These are phyloP conservation scores for Steinernema scapterisci DNA, from an alignment of 2,888 invertebrate species.

Conservation along the genomic window DNA sequence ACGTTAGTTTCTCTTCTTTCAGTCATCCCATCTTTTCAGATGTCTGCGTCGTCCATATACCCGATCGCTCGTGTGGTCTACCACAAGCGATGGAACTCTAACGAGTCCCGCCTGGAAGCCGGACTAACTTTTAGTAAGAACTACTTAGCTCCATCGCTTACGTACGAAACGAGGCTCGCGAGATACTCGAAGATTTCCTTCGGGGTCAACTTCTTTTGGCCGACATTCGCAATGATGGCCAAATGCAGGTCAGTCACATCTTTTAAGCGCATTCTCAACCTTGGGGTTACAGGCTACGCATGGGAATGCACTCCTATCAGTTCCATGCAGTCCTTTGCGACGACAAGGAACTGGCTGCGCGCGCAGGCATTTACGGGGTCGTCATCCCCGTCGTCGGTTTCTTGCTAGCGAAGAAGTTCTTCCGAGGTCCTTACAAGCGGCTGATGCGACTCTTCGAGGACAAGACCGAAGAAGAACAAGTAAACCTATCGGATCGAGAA, in stretches of 20 bases:
- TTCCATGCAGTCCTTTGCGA: conserved; percentile 65
- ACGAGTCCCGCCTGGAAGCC: conserved; percentile 46
- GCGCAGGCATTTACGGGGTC: conserved; percentile 62
- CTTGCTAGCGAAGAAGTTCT: conserved; percentile 41
- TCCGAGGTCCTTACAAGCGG: conserved; percentile 36
- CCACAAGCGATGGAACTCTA: conserved; percentile 49
- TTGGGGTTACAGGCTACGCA: conserved; percentile 51
- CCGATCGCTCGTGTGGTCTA: conserved; percentile 57
- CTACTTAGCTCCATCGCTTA: conserved; percentile 57
- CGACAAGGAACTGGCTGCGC: conserved; percentile 54
- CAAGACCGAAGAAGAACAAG: conserved; percentile 39
- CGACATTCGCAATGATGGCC: conserved; percentile 54
- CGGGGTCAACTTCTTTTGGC: conserved; percentile 55
- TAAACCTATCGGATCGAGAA: conserved; percentile 60
- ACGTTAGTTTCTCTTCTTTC: no score
- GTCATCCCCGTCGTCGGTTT: conserved; percentile 53
- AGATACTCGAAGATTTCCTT: conserved; percentile 56
- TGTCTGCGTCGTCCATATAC: conserved; percentile 59
- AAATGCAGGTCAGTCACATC: conserved; percentile 53
- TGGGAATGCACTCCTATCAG: conserved; percentile 57
- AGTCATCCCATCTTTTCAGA: conserved; percentile 38
- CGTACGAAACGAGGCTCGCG: conserved; percentile 56
- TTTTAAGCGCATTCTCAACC: background rate
- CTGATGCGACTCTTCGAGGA: conserved; percentile 35
- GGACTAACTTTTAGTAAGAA: no score